Evolutionary conservation across 2,888 invertebrate genomes (phyloP), one percentile per base, ranked within the genome.

Genomic region (Limnephilus lunatus): DNA sequence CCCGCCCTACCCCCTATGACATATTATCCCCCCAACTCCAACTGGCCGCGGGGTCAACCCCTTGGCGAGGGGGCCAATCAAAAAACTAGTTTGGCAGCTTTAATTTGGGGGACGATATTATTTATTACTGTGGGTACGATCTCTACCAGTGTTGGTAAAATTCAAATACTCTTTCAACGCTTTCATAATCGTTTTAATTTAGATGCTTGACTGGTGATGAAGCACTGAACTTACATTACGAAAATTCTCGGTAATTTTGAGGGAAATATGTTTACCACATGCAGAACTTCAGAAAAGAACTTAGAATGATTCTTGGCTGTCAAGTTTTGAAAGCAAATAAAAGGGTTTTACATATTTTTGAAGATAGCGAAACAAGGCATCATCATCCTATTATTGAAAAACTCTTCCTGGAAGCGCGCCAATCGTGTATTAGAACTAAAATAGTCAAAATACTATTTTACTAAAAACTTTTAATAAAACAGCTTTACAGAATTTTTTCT

Each of bases 31-130:
- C 68, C 68, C 25, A 68, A 9, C 7, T 19, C 19, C 19, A 53
- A 35, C 32, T 15, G 31, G 82, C 32, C 31, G 32, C 30, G 82
- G 83, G 83, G 83, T 83, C 83, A 83, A 32, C 83, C 83, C 83
- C 83, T 83, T 11, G 2, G 83, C 83, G 83, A 83, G 25, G 83
- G 83, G 83, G 32, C 83, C 83, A 83, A 83, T 83, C 83, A 83
- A 83, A 83, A 83, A 83, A 83, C 83, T 83, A 83, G 83, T 83
- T 83, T 32, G 83, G 32, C 83, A 14, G 32, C 83, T 83, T 83
- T 35, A 25, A 83, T 83, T 83, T 35, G 83, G 83, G 83, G 83
- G 83, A 32, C 68, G 9, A 68, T 25, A 68, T n/a, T 68, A 68
- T 68, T 68, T 68, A 68, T 68, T n/a, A 25, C n/a, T 68, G 25